These are phyloP conservation scores for Amazona finschi DNA, from an alignment of 2,797 vertebrate genomes.

Conservation along the genomic window DNA sequence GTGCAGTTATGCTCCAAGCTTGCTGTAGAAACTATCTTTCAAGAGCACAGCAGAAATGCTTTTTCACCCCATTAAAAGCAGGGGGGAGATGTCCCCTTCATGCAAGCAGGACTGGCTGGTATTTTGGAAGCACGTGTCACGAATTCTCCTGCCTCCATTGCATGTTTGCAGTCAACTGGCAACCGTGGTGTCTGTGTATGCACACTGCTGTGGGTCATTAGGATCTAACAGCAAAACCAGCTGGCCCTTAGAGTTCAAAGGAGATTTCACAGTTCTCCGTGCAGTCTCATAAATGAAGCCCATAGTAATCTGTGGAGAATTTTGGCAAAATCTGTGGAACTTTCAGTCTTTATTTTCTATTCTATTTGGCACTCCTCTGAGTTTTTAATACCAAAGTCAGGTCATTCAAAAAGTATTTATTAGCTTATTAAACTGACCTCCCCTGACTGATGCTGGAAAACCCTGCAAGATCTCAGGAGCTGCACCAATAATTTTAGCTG, in stretches of 20 bases:
- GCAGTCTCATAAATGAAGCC: slow-evolving; percentile 62
- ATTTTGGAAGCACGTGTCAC: slow-evolving; percentile 15
- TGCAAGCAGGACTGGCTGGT: not conserved
- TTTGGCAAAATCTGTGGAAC: slow-evolving; percentile 67
- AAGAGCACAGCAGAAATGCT: not conserved
- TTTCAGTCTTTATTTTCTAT: slow-evolving; percentile 60
- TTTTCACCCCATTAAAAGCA: not conserved
- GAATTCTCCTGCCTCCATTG: slow-evolving; percentile 9
- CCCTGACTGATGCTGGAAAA: slow-evolving; percentile 25
- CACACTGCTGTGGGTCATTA: slow-evolving; percentile 56
- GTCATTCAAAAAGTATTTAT: slow-evolving; percentile 63
- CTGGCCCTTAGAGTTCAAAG: slow-evolving; percentile 66
- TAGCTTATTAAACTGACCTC: slow-evolving; percentile 59
- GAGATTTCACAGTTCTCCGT: slow-evolving; percentile 64
- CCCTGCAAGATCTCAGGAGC: not conserved
- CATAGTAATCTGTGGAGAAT: slow-evolving; percentile 61
- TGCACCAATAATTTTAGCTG: not conserved
- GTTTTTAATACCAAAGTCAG: slow-evolving; percentile 56
- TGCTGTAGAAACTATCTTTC: not conserved
- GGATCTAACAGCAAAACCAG: slow-evolving; percentile 68
- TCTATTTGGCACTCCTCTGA: slow-evolving; percentile 30
- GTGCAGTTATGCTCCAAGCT: not conserved
- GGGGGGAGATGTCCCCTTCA: not conserved
- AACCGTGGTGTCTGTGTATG: slow-evolving; percentile 11
- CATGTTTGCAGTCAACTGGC: slow-evolving; percentile 47